Evolutionary conservation across 1,140 invertebrate genomes (phyloP).

Genomic region (Cydia pomonella): DNA sequence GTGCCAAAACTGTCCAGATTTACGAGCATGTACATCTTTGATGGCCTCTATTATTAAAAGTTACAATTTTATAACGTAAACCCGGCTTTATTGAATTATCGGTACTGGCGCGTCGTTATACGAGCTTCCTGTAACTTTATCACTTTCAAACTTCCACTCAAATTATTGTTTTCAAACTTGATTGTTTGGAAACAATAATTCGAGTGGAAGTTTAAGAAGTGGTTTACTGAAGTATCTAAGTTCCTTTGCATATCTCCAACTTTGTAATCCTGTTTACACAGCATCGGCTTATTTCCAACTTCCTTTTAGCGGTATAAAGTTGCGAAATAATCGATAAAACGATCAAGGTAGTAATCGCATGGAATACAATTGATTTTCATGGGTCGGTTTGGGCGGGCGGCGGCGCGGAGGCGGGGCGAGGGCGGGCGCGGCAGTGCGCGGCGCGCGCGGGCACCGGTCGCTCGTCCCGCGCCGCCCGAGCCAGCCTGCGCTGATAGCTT

Average conservation of each 20-base stretch:
- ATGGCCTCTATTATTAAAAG: not conserved
- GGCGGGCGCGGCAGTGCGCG: slow-evolving; percentile 60
- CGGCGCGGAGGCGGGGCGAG: slow-evolving; percentile 37
- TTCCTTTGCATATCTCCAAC: slow-evolving; percentile 4
- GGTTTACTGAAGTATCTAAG: not conserved
- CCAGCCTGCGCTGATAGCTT: slow-evolving; percentile 18
- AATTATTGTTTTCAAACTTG: slow-evolving; percentile 28
- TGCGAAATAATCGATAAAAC: slow-evolving; percentile 29
- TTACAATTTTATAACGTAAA: not conserved
- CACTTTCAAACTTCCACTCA: slow-evolving; percentile 11
- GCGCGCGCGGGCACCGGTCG: slow-evolving; percentile 56
- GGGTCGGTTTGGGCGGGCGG: slow-evolving; percentile 33
- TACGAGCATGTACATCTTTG: not conserved
- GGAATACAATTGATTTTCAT: slow-evolving; percentile 26
- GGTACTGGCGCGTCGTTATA: not conserved
- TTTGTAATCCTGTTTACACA: slow-evolving; percentile 16
- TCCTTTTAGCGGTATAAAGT: slow-evolving; percentile 15
- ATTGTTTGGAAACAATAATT: no score
- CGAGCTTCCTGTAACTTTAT: slow-evolving; percentile 1
- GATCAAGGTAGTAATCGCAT: slow-evolving; percentile 25
- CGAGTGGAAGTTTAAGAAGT: not conserved
- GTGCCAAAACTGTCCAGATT: slow-evolving; percentile 13
- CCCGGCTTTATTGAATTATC: slow-evolving; percentile 2
- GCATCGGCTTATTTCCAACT: not conserved
- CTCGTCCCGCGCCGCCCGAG: slow-evolving; percentile 48